These are phyloP conservation scores for Drosophila ironensis DNA, from an alignment of 1,140 invertebrate genomes.

Conservation along the genomic window DNA sequence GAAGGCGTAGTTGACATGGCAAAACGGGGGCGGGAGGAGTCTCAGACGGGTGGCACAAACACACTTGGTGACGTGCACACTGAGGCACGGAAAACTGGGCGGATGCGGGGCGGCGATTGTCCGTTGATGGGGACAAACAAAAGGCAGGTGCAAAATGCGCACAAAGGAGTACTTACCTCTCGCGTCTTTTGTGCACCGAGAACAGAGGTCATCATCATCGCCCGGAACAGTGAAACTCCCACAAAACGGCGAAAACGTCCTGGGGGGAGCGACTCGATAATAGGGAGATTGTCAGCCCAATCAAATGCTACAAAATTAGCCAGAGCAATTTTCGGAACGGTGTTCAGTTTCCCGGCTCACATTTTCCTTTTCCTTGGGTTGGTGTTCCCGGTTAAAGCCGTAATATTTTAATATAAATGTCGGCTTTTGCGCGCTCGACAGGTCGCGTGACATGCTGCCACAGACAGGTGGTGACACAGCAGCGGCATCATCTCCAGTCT, in stretches of 20 bases:
- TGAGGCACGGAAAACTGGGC: neutral
- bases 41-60: slow-evolving; percentile 8
- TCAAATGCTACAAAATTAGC: slow-evolving; percentile 49
- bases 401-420: slow-evolving; percentile 81
- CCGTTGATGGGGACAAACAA: slow-evolving; percentile 50
- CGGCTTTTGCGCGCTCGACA: slow-evolving; percentile 70
- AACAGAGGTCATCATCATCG: slow-evolving; percentile 31
- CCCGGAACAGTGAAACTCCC: slow-evolving; percentile 19
- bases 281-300: slow-evolving; percentile 38
- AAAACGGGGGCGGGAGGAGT: neutral
- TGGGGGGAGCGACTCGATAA: neutral
- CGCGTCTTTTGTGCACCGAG: slow-evolving; percentile 26
- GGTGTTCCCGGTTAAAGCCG: slow-evolving; percentile 22
- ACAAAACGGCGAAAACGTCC: slow-evolving; percentile 1
- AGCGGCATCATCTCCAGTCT: slow-evolving; percentile 14
- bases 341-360: neutral
- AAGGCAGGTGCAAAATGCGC: slow-evolving; percentile 63
- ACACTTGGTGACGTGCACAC: slow-evolving; percentile 1
- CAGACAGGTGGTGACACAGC: slow-evolving; percentile 52
- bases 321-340: neutral
- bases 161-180: slow-evolving; percentile 75
- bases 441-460: slow-evolving; percentile 78
- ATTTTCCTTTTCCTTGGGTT: neutral
- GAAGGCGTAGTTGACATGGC: slow-evolving; percentile 33
- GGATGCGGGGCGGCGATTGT: slow-evolving; percentile 27